phyloP scores from a whole-genome alignment of 2,113 vertebrate genomes.

The Colossoma macropomum region DNA sequence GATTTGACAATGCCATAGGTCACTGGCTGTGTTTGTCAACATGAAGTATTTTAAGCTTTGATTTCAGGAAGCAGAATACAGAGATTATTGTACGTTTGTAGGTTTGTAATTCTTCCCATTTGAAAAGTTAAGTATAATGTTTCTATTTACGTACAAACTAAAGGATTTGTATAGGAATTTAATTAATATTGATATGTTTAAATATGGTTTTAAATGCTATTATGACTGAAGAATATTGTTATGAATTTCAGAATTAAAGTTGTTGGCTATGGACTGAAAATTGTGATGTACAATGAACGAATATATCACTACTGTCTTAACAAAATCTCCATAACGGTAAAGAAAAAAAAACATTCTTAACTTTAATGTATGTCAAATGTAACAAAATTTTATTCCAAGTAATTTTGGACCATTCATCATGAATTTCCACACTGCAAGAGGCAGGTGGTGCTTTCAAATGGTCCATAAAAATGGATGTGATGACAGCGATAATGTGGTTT shows the following conservation, averaged over 20 bases:
- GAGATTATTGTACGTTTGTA: constrained; percentile 31
- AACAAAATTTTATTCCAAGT: no score
- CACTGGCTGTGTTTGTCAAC: constrained; percentile 38
- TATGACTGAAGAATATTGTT: constrained; percentile 30
- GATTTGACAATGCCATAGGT: constrained; percentile 33
- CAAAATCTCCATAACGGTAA: no score
- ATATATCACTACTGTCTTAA: no score
- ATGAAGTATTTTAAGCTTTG: constrained; percentile 33
- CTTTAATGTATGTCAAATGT: no score
- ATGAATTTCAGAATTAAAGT: constrained; percentile 32
- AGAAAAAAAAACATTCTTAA: no score
- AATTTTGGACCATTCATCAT: no score
- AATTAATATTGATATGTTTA: constrained; percentile 36
- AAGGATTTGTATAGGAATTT: constrained; percentile 39
- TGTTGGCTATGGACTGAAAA: constrained; percentile 14
- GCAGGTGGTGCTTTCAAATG: no score
- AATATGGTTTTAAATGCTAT: constrained; percentile 31
- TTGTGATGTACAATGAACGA: background rate
- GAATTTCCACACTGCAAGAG: no score
- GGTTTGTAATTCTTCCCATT: constrained; percentile 20
- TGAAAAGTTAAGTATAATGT: constrained; percentile 26
- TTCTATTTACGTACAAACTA: constrained; percentile 40
- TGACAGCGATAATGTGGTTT: no score
- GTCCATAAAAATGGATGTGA: no score
- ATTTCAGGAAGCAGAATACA: constrained; percentile 48